These are phyloP conservation scores for Portevinia maculata DNA, from an alignment of 2,888 invertebrate genomes.

Conservation along the genomic window DNA sequence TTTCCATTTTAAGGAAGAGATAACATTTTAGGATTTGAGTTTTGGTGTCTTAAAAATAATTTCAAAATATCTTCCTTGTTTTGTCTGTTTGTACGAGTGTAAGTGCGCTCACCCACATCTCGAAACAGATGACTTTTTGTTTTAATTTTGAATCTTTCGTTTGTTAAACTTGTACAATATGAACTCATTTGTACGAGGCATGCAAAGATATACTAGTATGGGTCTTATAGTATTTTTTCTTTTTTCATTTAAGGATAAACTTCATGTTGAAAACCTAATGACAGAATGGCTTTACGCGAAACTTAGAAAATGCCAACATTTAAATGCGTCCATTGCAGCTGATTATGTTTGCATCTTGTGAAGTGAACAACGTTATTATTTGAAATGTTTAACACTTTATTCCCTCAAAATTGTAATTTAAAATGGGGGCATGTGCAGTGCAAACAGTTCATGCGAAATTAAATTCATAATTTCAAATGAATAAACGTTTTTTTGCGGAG, in stretches of 20 bases:
- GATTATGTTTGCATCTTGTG: constrained; percentile 33
- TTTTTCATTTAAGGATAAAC: constrained; percentile 51
- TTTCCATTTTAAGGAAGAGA: constrained; percentile 3
- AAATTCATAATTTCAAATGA: no score
- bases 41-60: constrained; percentile 26
- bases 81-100: background rate
- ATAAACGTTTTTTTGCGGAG: no score
- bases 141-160: constrained; percentile 12
- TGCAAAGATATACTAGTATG: constrained; percentile 21
- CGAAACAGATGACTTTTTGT: constrained; percentile 17
- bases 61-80: constrained; percentile 15
- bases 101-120: background rate
- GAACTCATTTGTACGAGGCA: constrained; percentile 6
- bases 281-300: background rate
- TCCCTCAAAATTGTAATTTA: no score
- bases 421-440: no score
- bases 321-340: constrained; percentile 28
- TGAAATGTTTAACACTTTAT: no score
- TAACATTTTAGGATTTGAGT: constrained; percentile 15
- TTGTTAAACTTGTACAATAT: constrained; percentile 49
- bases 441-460: no score
- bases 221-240: constrained; percentile 27
- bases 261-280: constrained; percentile 31
- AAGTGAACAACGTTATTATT: no score
- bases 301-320: constrained; percentile 23